These are phyloP conservation scores for Limonius californicus DNA, from an alignment of 1,140 invertebrate species.

Conservation along the genomic window DNA sequence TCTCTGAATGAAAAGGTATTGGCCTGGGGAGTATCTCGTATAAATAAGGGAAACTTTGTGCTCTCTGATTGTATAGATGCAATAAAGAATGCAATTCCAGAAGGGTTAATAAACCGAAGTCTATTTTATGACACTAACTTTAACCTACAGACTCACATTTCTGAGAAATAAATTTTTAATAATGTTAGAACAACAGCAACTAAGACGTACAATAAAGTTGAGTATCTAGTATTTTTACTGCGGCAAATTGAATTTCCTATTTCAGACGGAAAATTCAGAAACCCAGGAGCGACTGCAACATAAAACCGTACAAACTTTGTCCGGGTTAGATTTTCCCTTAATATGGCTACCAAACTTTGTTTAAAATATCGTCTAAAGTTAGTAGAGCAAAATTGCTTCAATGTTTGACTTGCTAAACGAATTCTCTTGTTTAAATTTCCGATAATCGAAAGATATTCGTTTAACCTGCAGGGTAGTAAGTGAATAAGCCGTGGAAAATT, in stretches of 20 bases:
- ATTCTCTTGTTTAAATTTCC: conserved; percentile 16
- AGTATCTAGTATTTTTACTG: background rate
- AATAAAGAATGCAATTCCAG: no score
- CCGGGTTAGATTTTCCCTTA: background rate
- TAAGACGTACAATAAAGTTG: background rate
- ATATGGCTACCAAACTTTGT: conserved; percentile 5
- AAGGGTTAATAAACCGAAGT: no score
- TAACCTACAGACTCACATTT: no score
- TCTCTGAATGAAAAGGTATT: no score
- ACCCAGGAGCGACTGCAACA: background rate
- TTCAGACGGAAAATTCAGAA: background rate
- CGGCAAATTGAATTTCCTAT: background rate
- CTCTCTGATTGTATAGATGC: no score
- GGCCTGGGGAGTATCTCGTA: no score
- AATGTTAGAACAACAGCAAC: background rate
- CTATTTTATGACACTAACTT: no score
- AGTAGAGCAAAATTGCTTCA: conserved; percentile 2
- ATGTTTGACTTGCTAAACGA: conserved; percentile 18
- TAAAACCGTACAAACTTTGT: background rate
- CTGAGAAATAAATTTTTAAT: background rate
- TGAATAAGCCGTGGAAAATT: background rate
- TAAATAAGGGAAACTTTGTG: no score
- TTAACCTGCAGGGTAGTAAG: no score
- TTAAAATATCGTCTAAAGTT: conserved; percentile 6
- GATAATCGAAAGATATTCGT: conserved; percentile 7